Percentiles rank a stretch among this genome's conserved stretches.
Evolutionary conservation across 1,140 invertebrate genomes (phyloP).

Genomic region (Drosophila kurseongensis): DNA sequence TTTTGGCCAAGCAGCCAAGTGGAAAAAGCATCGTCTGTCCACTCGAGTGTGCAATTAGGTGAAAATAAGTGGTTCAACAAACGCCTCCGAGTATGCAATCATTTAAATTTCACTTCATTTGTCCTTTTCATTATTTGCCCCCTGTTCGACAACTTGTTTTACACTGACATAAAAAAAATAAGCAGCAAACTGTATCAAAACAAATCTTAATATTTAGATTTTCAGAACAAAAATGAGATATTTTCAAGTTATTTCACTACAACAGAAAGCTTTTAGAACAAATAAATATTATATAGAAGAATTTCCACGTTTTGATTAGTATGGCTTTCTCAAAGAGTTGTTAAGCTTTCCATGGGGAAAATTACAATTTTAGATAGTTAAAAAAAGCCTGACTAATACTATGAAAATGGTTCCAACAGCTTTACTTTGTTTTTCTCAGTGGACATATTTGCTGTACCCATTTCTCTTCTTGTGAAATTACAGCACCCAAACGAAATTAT

Average conservation of each 20-base stretch:
- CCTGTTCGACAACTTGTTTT: neutral
- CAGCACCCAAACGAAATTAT: slow-evolving; percentile 75
- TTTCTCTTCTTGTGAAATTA: slow-evolving; percentile 56
- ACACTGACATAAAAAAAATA: slow-evolving; percentile 7
- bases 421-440: neutral
- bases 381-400: no score
- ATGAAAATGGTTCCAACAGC: no score
- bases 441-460: neutral
- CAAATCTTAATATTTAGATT: no score
- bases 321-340: no score
- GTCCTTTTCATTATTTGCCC: slow-evolving; percentile 74
- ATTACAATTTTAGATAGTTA: no score
- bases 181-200: no score
- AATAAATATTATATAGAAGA: no score
- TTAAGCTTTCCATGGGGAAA: no score
- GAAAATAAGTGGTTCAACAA: slow-evolving; percentile 81
- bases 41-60: slow-evolving; percentile 82
- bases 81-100: slow-evolving; percentile 80
- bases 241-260: no score
- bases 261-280: no score
- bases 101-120: slow-evolving; percentile 83
- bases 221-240: no score
- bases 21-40: slow-evolving; percentile 66
- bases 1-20: slow-evolving; percentile 33
- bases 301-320: no score